These are phyloP conservation scores for Hypsibius dujardini DNA, from an alignment of 1,140 invertebrate genomes.

Conservation along the genomic window DNA sequence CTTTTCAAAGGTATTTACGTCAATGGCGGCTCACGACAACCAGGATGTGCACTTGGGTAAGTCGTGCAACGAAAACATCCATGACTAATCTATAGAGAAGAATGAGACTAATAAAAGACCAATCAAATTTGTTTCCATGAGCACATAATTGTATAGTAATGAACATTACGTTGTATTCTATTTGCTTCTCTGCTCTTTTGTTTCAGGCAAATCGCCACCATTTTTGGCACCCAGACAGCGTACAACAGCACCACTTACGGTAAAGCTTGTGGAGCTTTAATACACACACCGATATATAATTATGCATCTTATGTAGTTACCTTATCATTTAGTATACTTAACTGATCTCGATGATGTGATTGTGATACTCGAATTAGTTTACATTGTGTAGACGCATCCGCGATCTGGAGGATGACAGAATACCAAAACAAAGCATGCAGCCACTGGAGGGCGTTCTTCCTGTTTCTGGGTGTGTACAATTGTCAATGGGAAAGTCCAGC, in stretches of 20 bases:
- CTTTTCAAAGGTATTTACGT: conserved; percentile 36
- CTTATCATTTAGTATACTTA: too few species aligned
- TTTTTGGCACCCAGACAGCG: neutral
- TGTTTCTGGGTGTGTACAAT: neutral
- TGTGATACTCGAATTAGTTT: too few species aligned
- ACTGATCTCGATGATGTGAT: too few species aligned
- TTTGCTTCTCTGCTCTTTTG: too few species aligned
- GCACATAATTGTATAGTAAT: too few species aligned
- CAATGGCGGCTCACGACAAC: conserved; percentile 64
- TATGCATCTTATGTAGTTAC: neutral
- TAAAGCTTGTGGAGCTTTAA: neutral
- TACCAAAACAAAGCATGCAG: conserved; percentile 6
- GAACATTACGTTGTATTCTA: too few species aligned
- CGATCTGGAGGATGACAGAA: neutral
- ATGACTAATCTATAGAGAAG: too few species aligned
- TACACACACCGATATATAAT: neutral
- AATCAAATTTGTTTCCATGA: too few species aligned
- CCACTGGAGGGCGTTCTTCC: neutral
- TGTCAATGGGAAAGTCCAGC: neutral
- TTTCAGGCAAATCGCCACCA: neutral
- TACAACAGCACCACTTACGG: conserved; percentile 1
- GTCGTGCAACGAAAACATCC: neutral
- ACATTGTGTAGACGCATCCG: neutral
- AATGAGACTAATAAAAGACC: too few species aligned
- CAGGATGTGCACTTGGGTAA: conserved; percentile 50